Evolutionary conservation across 2,797 vertebrate genomes (phyloP), one percentile per base, ranked within the genome.

Genomic region (Threskiornis aethiopicus): DNA sequence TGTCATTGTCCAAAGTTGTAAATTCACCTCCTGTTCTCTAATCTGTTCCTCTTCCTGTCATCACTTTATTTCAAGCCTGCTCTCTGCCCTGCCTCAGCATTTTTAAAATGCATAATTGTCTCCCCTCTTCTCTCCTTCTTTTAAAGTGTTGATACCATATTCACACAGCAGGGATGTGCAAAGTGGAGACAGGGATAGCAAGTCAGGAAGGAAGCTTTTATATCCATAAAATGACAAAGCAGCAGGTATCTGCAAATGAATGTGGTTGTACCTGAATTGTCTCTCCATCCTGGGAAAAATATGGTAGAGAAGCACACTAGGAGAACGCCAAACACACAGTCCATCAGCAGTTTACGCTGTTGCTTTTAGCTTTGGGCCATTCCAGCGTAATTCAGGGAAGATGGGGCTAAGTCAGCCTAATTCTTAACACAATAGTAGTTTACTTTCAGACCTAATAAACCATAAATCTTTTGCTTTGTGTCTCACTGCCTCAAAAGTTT

Each of bases 11-110:
- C 66, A 59, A 85, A 94, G 71, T 16, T 73, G 47, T 92, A 94
- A 85, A 95, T 89, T 94, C n/a, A 42, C 47, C n/a, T 94, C 59
- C 67, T 85, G 39, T 89, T 94, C 75, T 85, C 47, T 73, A 64
- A 87, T 89, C 39, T 67, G 24, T 64, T 92, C 46, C 51, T 92
- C 41, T 90, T 95, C 64, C 35, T 92, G 52, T 57, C 82, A 87
- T 80, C 29, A 35, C 41, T 91, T 92, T 75, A 76, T 89, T 94
- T 93, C 89, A 92, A 85, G 17, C 41, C 26, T 64, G 13, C 67
- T 95, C 42, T 87, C 22, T 88, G 42, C 20, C 49, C 35, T 92
- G 39, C 41, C 52, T 93, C 67, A 83, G 71, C 67, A 57, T 85
- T 92, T 96, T 83, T 52, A 46, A 80, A 89, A 72, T 46, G 44